Evolutionary conservation across 1,140 invertebrate species (phyloP), one percentile per base, ranked within the genome.

Genomic region (Lordiphosa stackelbergi): DNA sequence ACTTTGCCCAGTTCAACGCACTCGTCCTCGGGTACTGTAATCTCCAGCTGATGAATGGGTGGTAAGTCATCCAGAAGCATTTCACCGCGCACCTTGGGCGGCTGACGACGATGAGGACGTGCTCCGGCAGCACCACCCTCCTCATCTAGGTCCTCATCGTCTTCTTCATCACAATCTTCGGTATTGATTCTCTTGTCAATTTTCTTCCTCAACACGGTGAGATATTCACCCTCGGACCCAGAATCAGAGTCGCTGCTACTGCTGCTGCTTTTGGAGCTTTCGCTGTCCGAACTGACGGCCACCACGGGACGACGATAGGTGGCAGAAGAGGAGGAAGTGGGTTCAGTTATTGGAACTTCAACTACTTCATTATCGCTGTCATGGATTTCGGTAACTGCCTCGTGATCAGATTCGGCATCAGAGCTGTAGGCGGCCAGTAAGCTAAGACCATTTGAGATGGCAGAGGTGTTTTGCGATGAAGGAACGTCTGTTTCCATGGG

Each of bases 1-100:
- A 97, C 90, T 38, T 90, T 90, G 42, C 96, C 96, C 59, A 97
- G 89, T 61, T 92, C 91, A 54, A 92, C 89, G 72, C 94, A 93
- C 53, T 95, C 90, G 61, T 93, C 91, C 83, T 94, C 92, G 4
- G 92, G 91, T 7, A 96, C 91, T 54, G 91, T 92, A 53, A 97
- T 95, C 64, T 92, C 90, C 36, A 97, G 89, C 77, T 96, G 93
- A 88, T 96, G 92, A 62, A 97, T 94, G 0, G 94, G 94, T 2
- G 95, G 95, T 40, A 97, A 88, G 71, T 96, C 92, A 81, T 94
- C 91, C 10, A 93, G 46, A 5, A 75, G 34, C 61, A 88, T 66
- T 62, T 88, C 86, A 2, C 86, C 86, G 0, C 81, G 69, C 0
- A 83, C 83, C 22, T 68, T 73, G 2, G 81, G 69, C 5, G 74